A percentile compares a stretch with the other conserved stretches of the same genome.
These are phyloP conservation scores for Vombatus ursinus DNA, from an alignment of 2,113 vertebrate species.

Conservation along the genomic window DNA sequence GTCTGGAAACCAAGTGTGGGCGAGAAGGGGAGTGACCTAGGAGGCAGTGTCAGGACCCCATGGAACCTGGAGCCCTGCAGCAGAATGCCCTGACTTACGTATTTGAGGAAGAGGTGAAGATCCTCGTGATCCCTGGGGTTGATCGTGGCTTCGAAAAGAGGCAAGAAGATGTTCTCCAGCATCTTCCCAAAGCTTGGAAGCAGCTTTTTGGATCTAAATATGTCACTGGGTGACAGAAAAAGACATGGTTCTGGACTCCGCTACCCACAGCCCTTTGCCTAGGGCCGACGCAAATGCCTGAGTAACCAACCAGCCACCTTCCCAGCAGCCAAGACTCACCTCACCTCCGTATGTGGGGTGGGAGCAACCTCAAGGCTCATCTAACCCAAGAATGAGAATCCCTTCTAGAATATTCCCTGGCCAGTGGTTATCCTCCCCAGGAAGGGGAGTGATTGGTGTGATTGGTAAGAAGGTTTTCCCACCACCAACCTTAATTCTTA, in stretches of 20 bases:
- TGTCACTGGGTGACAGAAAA: slow-evolving; percentile 88
- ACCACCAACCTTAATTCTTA: background rate
- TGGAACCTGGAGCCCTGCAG: background rate
- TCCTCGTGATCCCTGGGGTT: slow-evolving; percentile 93
- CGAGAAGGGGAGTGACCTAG: background rate
- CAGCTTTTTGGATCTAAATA: slow-evolving; percentile 95
- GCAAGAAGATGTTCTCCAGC: slow-evolving; percentile 97
- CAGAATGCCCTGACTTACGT: slow-evolving; percentile 86
- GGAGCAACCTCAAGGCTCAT: background rate
- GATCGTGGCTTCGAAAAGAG: slow-evolving; percentile 96
- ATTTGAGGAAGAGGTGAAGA: slow-evolving; percentile 95
- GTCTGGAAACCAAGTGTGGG: background rate
- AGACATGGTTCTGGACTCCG: background rate
- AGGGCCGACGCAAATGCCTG: background rate
- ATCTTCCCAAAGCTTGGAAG: slow-evolving; percentile 94
- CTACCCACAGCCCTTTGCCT: background rate
- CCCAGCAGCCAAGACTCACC: background rate
- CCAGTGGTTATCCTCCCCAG: background rate
- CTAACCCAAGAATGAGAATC: background rate
- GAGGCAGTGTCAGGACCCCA: background rate
- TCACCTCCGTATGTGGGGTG: background rate
- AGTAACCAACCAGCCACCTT: background rate
- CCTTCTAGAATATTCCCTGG: background rate
- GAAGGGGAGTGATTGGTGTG: no score
- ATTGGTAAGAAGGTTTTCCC: background rate